phyloP scores from a whole-genome alignment of 2,113 vertebrate genomes.

The Girardinichthys multiradiatus region DNA sequence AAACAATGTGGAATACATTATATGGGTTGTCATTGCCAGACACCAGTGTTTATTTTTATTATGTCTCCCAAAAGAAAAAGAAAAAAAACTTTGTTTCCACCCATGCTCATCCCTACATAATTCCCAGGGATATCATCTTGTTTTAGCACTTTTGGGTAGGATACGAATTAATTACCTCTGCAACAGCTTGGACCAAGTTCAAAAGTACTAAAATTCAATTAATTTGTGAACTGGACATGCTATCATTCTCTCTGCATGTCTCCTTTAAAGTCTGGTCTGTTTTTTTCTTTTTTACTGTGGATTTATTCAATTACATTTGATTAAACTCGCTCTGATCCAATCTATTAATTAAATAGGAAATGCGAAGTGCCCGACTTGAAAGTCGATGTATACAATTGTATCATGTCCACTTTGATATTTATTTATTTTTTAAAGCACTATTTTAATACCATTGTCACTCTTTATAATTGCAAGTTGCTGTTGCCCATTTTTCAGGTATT shows the following conservation, averaged over 20 bases:
- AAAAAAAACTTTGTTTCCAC: background rate
- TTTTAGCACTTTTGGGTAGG: slow-evolving; percentile 76
- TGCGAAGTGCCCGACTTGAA: slow-evolving; percentile 81
- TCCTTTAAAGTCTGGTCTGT: slow-evolving; percentile 82
- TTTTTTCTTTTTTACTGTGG: slow-evolving; percentile 78
- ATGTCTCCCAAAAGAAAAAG: slow-evolving; percentile 29
- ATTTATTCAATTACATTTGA: slow-evolving; percentile 88
- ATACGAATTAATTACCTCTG: slow-evolving; percentile 79
- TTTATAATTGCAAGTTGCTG: slow-evolving; percentile 37
- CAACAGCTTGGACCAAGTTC: slow-evolving; percentile 81
- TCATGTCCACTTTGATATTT: slow-evolving; percentile 80
- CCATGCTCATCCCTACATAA: slow-evolving; percentile 3
- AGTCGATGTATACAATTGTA: slow-evolving; percentile 81
- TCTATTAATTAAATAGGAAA: slow-evolving; percentile 87
- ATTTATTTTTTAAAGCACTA: slow-evolving; percentile 62
- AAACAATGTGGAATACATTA: slow-evolving; percentile 68
- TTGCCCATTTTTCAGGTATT: slow-evolving; percentile 55
- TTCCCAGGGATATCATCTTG: slow-evolving; percentile 70
- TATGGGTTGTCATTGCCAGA: slow-evolving; percentile 39
- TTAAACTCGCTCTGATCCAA: slow-evolving; percentile 86
- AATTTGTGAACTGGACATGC: slow-evolving; percentile 86
- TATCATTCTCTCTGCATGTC: slow-evolving; percentile 81
- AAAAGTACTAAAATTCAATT: slow-evolving; percentile 86
- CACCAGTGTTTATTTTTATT: slow-evolving; percentile 62
- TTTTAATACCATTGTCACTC: slow-evolving; percentile 55